A percentile compares a stretch with the other conserved stretches of the same genome.
Conservation (phyloP, 2,113 vertebrate genomes). For the Gadus chalcogrammus region DNA sequence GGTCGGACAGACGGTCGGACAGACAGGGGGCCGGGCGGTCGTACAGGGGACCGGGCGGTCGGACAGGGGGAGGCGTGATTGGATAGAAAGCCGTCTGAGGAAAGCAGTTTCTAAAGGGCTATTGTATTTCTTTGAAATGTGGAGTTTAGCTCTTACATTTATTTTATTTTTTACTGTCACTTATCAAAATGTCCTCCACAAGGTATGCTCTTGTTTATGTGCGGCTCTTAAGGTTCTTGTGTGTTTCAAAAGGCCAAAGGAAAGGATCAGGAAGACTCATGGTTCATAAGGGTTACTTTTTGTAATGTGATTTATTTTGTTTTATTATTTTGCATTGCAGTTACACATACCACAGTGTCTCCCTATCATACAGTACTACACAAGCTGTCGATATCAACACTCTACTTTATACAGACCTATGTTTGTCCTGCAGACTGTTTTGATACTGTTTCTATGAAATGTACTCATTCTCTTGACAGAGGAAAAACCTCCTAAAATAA, state of each 20-base stretch:
- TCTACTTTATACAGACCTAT: slow-evolving; percentile 7
- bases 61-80: neutral
- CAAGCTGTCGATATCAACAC: slow-evolving; percentile 57
- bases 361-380: slow-evolving; percentile 48
- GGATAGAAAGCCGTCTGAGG: slow-evolving; percentile 1
- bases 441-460: slow-evolving; percentile 82
- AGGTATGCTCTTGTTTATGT: slow-evolving; percentile 40
- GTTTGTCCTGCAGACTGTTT: slow-evolving; percentile 77
- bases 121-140: slow-evolving; percentile 25
- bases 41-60: too few species aligned
- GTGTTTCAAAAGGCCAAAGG: slow-evolving; percentile 65
- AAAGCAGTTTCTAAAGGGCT: neutral
- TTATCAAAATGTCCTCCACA: slow-evolving; percentile 47
- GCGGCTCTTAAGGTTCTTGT: slow-evolving; percentile 35
- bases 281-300: slow-evolving; percentile 51
- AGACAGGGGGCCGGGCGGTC: too few species aligned
- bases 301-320: slow-evolving; percentile 57
- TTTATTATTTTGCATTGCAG: slow-evolving; percentile 52
- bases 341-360: slow-evolving; percentile 55
- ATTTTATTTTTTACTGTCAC: slow-evolving; percentile 34
- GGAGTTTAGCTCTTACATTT: slow-evolving; percentile 39
- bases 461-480: slow-evolving; percentile 68
- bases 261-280: slow-evolving; percentile 56
- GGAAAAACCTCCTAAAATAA: slow-evolving; percentile 66
- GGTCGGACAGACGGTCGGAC: too few species aligned